Evolutionary conservation across 2,888 invertebrate species (phyloP), one percentile per base, ranked within the genome.

Genomic region (Ophion ellenae): DNA sequence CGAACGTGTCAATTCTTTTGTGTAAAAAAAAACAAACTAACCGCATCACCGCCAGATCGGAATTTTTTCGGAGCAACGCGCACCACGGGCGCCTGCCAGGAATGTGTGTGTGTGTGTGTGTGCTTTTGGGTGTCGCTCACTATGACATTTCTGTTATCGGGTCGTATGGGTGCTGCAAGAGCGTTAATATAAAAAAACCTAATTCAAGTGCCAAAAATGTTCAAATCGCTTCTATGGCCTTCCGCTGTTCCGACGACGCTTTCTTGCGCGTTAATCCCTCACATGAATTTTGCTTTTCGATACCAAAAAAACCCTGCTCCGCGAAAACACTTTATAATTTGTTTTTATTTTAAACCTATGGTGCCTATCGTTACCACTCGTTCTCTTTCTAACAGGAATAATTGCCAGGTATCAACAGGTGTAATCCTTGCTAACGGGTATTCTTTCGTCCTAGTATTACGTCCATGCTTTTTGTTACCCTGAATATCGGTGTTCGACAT

Each of bases 381-480:
- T 14, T 53, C 17, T 53, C 53, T 53, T 17, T 70, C 70, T 70
- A 70, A 53, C 53, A 70, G 70, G 17, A 53, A 70, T 70, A 70
- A 53, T 70, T 53, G 47, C 24, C 70, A 70, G 53, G 28, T 70
- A 70, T 70, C 53, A 70, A 70, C 70, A 70, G 47, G 70, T 53
- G 53, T 53, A 70, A 89, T 63, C 89, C 77, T 73, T 59, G 57
- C 85, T 90, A 90, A 81, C 80, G 88, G 78, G 90, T 86, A 79
- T 71, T 36, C 40, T 66, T 80, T 84, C 53, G 63, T 80, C 70
- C 81, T 86, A 88, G 61, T 83, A 86, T 85, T 82, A 86, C 86
- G 67, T 87, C 86, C 88, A 88, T 87, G 84, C 90, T 88, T 90
- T 63, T 90, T 89, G 86, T 71, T 91, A 91, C 90, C 89, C 89